These are phyloP conservation scores for Poeciliopsis prolifica DNA, from an alignment of 2,113 vertebrate genomes.

Conservation along the genomic window DNA sequence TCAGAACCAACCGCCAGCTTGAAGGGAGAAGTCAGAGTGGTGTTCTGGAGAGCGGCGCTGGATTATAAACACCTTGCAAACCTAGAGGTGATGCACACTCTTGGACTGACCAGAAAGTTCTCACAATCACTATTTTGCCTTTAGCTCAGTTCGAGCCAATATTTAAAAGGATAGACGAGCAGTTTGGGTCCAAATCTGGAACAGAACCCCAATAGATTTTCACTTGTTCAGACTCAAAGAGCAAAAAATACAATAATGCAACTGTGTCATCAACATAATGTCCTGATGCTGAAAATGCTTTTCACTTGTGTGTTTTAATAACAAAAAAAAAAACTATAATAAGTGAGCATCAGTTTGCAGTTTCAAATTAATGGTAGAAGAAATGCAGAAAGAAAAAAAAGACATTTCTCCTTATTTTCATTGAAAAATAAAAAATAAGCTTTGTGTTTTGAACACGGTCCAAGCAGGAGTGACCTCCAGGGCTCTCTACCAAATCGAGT, in stretches of 20 bases:
- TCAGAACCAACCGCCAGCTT: constrained; percentile 75
- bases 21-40: constrained; percentile 65
- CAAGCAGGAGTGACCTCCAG: constrained; percentile 52
- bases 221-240: constrained; percentile 58
- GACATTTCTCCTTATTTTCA: constrained; percentile 68
- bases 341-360: not conserved
- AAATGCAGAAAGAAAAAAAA: constrained; percentile 20
- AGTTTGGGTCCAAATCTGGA: constrained; percentile 47
- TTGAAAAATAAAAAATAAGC: constrained; percentile 55
- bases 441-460: constrained; percentile 58
- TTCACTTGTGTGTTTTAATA: constrained; percentile 13
- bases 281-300: constrained; percentile 6
- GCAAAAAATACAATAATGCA: constrained; percentile 44
- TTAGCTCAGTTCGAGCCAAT: constrained; percentile 60
- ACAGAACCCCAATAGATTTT: constrained; percentile 52
- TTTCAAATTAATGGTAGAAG: constrained; percentile 5
- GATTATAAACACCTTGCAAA: constrained; percentile 67
- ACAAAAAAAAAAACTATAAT: not conserved
- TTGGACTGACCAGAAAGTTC: constrained; percentile 60
- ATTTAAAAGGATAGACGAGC: constrained; percentile 44
- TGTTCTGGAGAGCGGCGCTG: constrained; percentile 49
- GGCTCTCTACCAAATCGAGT: constrained; percentile 67
- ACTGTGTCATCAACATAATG: constrained; percentile 58
- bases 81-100: constrained; percentile 70
- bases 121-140: constrained; percentile 62